phyloP scores from a whole-genome alignment of 1,140 invertebrate genomes.

The Pogonus chalceus region DNA sequence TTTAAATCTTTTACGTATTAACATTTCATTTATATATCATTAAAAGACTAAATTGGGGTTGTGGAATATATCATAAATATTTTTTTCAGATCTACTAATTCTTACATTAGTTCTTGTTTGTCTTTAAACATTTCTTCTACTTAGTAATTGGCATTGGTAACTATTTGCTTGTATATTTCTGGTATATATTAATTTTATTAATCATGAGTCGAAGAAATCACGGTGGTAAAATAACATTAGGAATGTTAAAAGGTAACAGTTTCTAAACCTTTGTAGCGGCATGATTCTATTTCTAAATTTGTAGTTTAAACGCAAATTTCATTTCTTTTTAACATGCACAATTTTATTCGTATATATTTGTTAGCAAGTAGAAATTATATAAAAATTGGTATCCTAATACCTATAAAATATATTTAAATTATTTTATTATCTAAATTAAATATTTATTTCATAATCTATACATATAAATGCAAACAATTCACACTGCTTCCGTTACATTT shows the following conservation, averaged over 20 bases:
- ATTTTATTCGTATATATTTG: no score
- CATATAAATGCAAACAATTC: no score
- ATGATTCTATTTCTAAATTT: slow-evolving; percentile 11
- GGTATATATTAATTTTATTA: not conserved
- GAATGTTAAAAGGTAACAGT: slow-evolving; percentile 34
- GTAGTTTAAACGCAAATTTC: slow-evolving; percentile 10
- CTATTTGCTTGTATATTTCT: not conserved
- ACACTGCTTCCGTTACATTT: no score
- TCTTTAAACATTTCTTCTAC: not conserved
- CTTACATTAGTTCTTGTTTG: not conserved
- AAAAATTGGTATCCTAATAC: not conserved
- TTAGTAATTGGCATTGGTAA: not conserved
- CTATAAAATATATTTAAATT: not conserved
- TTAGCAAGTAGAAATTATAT: no score
- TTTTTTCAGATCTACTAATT: slow-evolving; percentile 4
- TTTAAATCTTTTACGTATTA: not conserved
- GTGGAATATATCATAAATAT: no score
- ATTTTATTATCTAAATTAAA: slow-evolving; percentile 9
- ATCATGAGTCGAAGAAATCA: slow-evolving; percentile 19
- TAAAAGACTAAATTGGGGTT: not conserved
- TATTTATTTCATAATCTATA: no score
- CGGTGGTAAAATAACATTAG: slow-evolving; percentile 32
- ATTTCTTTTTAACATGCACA: no score
- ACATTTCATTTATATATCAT: not conserved
- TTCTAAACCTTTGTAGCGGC: not conserved